Conservation (phyloP, 2,888 invertebrate genomes). For the Athrips mouffetella region DNA sequence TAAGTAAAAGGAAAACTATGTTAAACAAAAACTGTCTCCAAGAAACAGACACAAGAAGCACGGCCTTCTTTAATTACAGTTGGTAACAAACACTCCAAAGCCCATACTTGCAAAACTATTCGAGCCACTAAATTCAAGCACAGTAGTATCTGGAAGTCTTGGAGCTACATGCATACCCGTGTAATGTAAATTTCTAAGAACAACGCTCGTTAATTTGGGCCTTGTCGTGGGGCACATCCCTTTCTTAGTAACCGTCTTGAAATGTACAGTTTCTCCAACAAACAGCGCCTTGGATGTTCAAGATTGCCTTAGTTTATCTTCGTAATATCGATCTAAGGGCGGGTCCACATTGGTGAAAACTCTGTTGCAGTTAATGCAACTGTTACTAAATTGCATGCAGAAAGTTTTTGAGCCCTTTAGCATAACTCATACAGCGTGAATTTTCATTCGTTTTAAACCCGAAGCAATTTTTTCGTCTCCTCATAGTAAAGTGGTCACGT, state of each 20-base stretch:
- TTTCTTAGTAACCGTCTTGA: conserved; percentile 55
- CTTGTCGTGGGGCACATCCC: conserved; percentile 71
- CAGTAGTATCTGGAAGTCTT: conserved; percentile 52
- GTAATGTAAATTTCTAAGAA: conserved; percentile 70
- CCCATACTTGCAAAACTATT: conserved; percentile 62
- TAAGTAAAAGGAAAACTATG: neutral
- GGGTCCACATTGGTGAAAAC: no score
- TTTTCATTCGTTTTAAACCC: no score
- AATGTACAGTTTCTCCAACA: conserved; percentile 37
- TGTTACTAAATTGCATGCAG: no score
- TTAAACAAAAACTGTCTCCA: conserved; percentile 6
- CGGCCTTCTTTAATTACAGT: conserved; percentile 62
- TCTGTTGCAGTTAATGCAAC: no score
- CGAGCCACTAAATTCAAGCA: conserved; percentile 63
- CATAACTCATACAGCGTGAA: no score
- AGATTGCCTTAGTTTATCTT: conserved; percentile 54
- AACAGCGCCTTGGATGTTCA: conserved; percentile 44
- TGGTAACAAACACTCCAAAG: conserved; percentile 38
- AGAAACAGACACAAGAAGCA: conserved; percentile 2
- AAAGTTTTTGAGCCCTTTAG: no score
- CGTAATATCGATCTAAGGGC: conserved; percentile 47
- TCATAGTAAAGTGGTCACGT: no score
- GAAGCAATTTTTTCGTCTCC: no score
- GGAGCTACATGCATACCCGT: conserved; percentile 73
- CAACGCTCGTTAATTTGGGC: conserved; percentile 65